Evolutionary conservation across 2,888 invertebrate species (phyloP), one percentile per base, ranked within the genome.

Genomic region (Mechanitis mazaeus): DNA sequence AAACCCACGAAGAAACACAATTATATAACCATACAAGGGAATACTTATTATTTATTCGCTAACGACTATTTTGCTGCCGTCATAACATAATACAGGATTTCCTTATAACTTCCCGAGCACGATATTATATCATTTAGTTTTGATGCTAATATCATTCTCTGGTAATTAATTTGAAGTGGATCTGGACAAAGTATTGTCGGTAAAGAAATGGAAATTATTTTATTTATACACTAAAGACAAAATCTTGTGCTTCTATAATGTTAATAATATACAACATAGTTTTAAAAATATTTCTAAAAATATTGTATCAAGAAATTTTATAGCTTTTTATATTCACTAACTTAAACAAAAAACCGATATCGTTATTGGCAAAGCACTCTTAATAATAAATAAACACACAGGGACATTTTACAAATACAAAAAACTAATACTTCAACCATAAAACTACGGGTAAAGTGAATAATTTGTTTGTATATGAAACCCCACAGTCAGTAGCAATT

Each of bases 31-130:
- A 64, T 45, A 64, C 59, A 45, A 59, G 64, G 58, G 60, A 66
- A 58, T 64, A 62, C 35, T 75, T 70, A 72, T 72, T 76, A 80
- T 79, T 80, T 78, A 83, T 80, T 78, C 80, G 74, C 72, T 80
- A 79, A 84, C 84, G 84, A 83, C 79, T 82, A 83, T 84, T 81
- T 81, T 72, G 69, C 67, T 59, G 69, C 71, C 74, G 69, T 70
- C 67, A 74, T 74, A 79, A 81, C 79, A 76, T 75, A 75, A 76
- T 75, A 75, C 76, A 75, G 77, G 77, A 83, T 79, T 73, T 80
- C 78, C 81, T 79, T 73, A 76, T 68, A 76, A 62, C 64, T 77
- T 78, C 77, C 81, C 65, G 65, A 65, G 60, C 61, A 61, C 62
- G 65, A 54, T 66, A 64, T 66, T 62, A 67, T 20, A 20, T 20